Conservation (phyloP, 2,888 invertebrate genomes). For the Lepidochitona cinerea region DNA sequence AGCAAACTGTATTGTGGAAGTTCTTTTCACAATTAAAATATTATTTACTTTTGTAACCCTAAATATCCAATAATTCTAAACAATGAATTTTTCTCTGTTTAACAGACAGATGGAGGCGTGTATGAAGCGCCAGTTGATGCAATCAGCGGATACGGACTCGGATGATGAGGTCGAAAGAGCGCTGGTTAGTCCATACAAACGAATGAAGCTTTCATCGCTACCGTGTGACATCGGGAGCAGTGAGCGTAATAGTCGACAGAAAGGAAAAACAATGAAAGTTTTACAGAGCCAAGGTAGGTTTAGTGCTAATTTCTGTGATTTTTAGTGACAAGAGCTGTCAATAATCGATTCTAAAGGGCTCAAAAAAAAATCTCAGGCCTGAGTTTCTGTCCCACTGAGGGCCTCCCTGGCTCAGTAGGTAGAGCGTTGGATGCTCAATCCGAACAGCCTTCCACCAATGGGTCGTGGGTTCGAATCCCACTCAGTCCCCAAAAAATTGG, state of each 20-base stretch:
- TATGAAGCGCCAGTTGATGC: neutral
- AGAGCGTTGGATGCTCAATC: too few species aligned
- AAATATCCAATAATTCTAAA: neutral
- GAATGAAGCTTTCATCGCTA: neutral
- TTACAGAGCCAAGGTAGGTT: neutral
- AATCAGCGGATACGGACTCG: neutral
- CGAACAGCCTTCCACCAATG: too few species aligned
- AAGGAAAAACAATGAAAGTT: conserved; percentile 1
- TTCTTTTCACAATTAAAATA: neutral
- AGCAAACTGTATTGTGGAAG: too few species aligned
- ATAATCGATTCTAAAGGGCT: too few species aligned
- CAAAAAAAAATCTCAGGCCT: too few species aligned
- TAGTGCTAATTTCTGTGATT: too few species aligned
- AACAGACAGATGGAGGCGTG: neutral
- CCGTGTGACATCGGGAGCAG: neutral
- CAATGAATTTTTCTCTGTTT: neutral
- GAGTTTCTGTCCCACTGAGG: too few species aligned
- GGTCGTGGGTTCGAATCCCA: too few species aligned
- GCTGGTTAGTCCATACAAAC: conserved; percentile 1
- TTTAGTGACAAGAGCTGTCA: too few species aligned
- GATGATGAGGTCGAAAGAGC: neutral
- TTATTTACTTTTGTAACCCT: neutral
- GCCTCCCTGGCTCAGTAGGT: too few species aligned
- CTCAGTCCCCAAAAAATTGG: too few species aligned
- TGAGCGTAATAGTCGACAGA: neutral